Evolutionary conservation across 2,797 vertebrate species (phyloP).

Genomic region (Sebastes nivosus): DNA sequence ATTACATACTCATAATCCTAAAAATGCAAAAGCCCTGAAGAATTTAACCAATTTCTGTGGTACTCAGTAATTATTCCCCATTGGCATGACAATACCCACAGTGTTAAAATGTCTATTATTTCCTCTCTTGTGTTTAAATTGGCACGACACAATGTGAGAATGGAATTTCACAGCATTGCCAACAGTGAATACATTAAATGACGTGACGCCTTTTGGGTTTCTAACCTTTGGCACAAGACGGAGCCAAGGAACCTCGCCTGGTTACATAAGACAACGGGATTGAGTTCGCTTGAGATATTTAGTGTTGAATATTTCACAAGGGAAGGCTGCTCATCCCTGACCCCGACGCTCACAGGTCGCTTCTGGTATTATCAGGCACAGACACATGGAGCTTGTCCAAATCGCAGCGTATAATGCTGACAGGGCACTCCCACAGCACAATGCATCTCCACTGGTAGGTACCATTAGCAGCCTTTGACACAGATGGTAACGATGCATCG

Average conservation of each 20-base stretch:
- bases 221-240: slow-evolving; percentile 35
- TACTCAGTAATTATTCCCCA: slow-evolving; percentile 43
- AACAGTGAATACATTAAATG: slow-evolving; percentile 57
- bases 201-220: slow-evolving; percentile 44
- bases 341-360: slow-evolving; percentile 15
- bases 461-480: slow-evolving; percentile 47
- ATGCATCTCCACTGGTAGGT: slow-evolving; percentile 24
- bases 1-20: slow-evolving; percentile 19
- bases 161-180: slow-evolving; percentile 56
- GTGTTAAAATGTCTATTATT: slow-evolving; percentile 53
- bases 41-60: slow-evolving; percentile 26
- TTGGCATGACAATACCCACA: slow-evolving; percentile 44
- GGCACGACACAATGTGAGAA: slow-evolving; percentile 52
- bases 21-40: slow-evolving; percentile 34
- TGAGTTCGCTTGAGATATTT: slow-evolving; percentile 37
- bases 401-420: slow-evolving; percentile 37
- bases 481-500: slow-evolving; percentile 38
- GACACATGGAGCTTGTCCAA: slow-evolving; percentile 47
- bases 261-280: slow-evolving; percentile 21
- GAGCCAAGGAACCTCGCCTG: slow-evolving; percentile 22
- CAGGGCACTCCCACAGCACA: slow-evolving; percentile 18
- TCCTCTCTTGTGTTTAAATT: slow-evolving; percentile 58
- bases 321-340: slow-evolving; percentile 36
- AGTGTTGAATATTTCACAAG: slow-evolving; percentile 44
- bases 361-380: slow-evolving; percentile 40